These are phyloP conservation scores for Hypanus sabinus DNA, from an alignment of 2,113 vertebrate species.

Conservation along the genomic window DNA sequence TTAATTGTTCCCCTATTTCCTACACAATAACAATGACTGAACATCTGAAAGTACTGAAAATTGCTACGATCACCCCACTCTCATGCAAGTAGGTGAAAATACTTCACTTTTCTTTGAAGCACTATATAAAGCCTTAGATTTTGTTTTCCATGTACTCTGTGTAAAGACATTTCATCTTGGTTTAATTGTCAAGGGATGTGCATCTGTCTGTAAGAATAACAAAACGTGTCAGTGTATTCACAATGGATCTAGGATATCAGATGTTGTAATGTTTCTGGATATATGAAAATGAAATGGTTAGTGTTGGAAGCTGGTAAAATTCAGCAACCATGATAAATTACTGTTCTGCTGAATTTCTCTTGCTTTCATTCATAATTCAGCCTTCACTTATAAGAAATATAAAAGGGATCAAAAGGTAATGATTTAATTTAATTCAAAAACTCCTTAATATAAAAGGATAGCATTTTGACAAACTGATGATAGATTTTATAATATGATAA, in stretches of 20 bases:
- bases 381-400: not conserved
- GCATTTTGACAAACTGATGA: not conserved
- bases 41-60: too few relatives aligned
- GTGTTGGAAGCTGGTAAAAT: not conserved
- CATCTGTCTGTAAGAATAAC: not conserved
- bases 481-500: slow-evolving; percentile 16
- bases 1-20: too few relatives aligned
- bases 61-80: too few relatives aligned
- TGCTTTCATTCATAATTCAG: slow-evolving; percentile 5
- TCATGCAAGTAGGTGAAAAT: too few relatives aligned
- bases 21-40: too few relatives aligned
- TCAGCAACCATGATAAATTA: slow-evolving; percentile 3
- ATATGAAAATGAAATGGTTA: not conserved
- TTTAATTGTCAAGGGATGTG: not conserved
- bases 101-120: too few relatives aligned
- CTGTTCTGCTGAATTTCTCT: not conserved
- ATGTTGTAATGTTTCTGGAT: slow-evolving; percentile 5
- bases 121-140: too few relatives aligned
- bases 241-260: not conserved
- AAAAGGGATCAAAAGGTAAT: not conserved
- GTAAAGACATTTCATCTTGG: not conserved
- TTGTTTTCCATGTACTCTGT: not conserved
- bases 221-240: not conserved
- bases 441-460: not conserved
- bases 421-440: slow-evolving; percentile 23